Evolutionary conservation across 1,140 invertebrate species (phyloP).

Genomic region (Coenobita brevimanus): DNA sequence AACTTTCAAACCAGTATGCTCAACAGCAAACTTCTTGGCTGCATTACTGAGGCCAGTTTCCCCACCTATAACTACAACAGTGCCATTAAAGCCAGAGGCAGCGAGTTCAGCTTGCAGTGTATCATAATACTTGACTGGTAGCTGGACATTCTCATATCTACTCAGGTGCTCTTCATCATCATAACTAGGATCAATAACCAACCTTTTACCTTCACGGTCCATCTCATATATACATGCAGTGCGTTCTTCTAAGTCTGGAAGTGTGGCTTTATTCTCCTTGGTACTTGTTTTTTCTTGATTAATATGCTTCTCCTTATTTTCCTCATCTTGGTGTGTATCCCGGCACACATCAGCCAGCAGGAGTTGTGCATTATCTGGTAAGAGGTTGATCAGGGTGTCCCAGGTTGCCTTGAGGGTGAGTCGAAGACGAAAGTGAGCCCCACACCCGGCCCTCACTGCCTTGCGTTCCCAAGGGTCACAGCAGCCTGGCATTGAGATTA

Average conservation of each 20-base stretch:
- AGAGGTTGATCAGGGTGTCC: slow-evolving; percentile 77
- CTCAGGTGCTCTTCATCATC: slow-evolving; percentile 63
- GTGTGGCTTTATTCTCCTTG: slow-evolving; percentile 75
- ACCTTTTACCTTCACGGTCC: slow-evolving; percentile 69
- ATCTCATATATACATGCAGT: slow-evolving; percentile 64
- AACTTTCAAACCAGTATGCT: slow-evolving; percentile 76
- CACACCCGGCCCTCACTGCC: slow-evolving; percentile 86
- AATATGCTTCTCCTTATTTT: neutral
- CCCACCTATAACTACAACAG: slow-evolving; percentile 87
- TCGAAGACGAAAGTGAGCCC: slow-evolving; percentile 87
- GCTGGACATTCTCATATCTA: slow-evolving; percentile 66
- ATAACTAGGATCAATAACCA: slow-evolving; percentile 69
- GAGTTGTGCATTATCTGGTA: slow-evolving; percentile 72
- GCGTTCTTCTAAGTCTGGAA: slow-evolving; percentile 65
- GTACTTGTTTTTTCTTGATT: neutral
- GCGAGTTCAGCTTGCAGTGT: slow-evolving; percentile 74
- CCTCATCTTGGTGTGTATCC: neutral
- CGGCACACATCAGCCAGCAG: slow-evolving; percentile 28
- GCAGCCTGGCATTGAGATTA: slow-evolving; percentile 79
- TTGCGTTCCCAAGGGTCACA: slow-evolving; percentile 92
- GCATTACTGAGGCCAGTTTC: slow-evolving; percentile 88
- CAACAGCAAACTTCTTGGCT: slow-evolving; percentile 77
- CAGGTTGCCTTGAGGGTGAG: slow-evolving; percentile 80
- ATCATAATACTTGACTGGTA: slow-evolving; percentile 81
- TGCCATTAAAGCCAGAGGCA: slow-evolving; percentile 73